These are phyloP conservation scores for Hormiphora californensis DNA, from an alignment of 37 sponge, comb jelly and placozoan species.

Conservation along the genomic window DNA sequence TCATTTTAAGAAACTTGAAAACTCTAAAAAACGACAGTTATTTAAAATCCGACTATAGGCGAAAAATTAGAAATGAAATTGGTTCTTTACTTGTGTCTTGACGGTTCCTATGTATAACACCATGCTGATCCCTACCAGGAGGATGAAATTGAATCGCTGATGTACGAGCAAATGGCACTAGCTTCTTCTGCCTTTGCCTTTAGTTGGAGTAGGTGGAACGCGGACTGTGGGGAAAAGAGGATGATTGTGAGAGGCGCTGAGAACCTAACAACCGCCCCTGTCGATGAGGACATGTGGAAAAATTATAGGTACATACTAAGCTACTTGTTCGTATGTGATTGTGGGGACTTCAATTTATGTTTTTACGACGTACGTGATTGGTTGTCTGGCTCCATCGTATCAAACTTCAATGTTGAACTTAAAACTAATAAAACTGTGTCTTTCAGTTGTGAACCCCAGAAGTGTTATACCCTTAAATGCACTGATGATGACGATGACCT, in stretches of 20 bases:
- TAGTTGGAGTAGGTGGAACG: conserved; percentile 71
- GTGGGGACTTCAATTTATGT: too few species aligned
- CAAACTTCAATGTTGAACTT: too few species aligned
- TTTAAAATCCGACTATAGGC: too few species aligned
- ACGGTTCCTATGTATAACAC: too few species aligned
- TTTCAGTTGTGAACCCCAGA: conserved; percentile 42
- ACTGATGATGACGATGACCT: conserved; percentile 50
- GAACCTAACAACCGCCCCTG: conserved; percentile 3
- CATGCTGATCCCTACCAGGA: too few species aligned
- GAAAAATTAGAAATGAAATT: too few species aligned
- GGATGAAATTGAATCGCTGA: conserved; percentile 51
- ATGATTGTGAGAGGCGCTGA: conserved; percentile 37
- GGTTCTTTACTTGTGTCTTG: too few species aligned
- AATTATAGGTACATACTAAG: conserved; percentile 33
- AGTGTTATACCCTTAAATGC: conserved; percentile 21
- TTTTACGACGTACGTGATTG: too few species aligned
- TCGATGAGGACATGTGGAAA: conserved; percentile 41
- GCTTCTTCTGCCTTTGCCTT: conserved; percentile 59
- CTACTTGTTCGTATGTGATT: too few species aligned
- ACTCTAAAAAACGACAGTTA: too few species aligned
- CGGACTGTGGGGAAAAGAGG: conserved; percentile 32
- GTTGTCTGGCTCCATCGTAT: too few species aligned
- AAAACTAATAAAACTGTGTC: background rate
- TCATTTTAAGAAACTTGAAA: too few species aligned
- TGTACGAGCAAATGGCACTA: conserved; percentile 71